phyloP scores from a whole-genome alignment of 2,888 invertebrate genomes.

The Anoncus sp. region DNA sequence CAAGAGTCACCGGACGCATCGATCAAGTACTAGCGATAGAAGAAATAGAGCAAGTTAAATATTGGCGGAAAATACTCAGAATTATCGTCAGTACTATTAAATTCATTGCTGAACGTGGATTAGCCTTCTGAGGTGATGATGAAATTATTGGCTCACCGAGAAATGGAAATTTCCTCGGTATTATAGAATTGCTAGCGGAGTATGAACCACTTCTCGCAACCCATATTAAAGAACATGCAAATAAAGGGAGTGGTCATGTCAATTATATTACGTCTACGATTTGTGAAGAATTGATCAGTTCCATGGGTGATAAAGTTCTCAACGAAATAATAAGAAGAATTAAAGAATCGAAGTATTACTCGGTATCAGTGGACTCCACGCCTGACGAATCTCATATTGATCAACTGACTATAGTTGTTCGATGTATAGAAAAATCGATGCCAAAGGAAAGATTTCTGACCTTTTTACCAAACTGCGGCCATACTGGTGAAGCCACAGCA shows the following conservation, averaged over 20 bases:
- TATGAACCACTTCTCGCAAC: constrained; percentile 58
- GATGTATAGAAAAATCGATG: constrained; percentile 62
- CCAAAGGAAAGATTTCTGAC: constrained; percentile 70
- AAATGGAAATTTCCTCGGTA: constrained; percentile 66
- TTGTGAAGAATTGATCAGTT: constrained; percentile 64
- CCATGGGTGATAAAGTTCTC: constrained; percentile 52
- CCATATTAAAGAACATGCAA: constrained; percentile 42
- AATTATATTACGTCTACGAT: constrained; percentile 62
- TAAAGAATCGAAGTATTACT: constrained; percentile 66
- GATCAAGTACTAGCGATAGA: constrained; percentile 9
- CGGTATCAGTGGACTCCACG: constrained; percentile 70
- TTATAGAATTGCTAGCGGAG: constrained; percentile 64
- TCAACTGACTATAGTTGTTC: constrained; percentile 65
- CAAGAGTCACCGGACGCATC: constrained; percentile 12
- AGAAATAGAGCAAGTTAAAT: constrained; percentile 42
- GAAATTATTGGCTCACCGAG: constrained; percentile 62
- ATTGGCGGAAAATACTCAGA: constrained; percentile 65
- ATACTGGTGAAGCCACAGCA: constrained; percentile 58
- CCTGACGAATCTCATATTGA: constrained; percentile 67
- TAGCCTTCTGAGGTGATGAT: constrained; percentile 63
- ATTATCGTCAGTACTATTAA: constrained; percentile 63
- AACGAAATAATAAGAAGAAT: constrained; percentile 46
- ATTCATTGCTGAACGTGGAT: constrained; percentile 63
- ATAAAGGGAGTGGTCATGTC: constrained; percentile 46
- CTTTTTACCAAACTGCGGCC: constrained; percentile 62